Evolutionary conservation across 2,888 invertebrate genomes (phyloP).

Genomic region (Microplitis manilae): DNA sequence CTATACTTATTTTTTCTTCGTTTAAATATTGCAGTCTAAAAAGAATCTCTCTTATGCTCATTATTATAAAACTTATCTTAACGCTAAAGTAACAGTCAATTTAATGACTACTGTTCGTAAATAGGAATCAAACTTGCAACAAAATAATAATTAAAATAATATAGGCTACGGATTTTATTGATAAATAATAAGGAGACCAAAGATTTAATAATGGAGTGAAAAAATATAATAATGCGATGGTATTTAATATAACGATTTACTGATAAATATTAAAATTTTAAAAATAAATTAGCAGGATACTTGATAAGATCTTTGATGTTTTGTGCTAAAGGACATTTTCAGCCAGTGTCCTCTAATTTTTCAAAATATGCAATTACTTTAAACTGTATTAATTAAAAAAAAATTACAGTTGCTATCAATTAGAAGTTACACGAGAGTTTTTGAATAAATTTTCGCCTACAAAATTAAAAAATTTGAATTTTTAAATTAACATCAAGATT

Average conservation of each 20-base stretch:
- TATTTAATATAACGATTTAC: not conserved
- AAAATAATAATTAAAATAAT: not conserved
- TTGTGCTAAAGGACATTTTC: not conserved
- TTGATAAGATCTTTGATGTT: not conserved
- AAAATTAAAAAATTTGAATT: too few relatives aligned
- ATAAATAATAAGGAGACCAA: not conserved
- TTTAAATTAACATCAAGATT: too few relatives aligned
- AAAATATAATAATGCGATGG: not conserved
- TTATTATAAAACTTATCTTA: not conserved
- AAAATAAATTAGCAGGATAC: not conserved
- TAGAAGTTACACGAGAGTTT: too few relatives aligned
- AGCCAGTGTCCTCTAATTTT: too few relatives aligned
- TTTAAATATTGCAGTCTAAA: not conserved
- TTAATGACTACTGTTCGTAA: not conserved
- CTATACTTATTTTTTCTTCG: not conserved
- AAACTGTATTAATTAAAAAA: too few relatives aligned
- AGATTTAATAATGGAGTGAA: not conserved
- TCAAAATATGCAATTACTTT: too few relatives aligned
- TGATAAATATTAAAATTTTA: not conserved
- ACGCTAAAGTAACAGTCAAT: not conserved
- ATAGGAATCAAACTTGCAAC: not conserved
- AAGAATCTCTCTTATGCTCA: slow-evolving; percentile 1
- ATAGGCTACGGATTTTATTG: not conserved
- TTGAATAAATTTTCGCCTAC: too few relatives aligned
- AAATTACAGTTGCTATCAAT: too few relatives aligned